Conservation (phyloP, 1,140 invertebrate species). For the Riptortus pedestris region DNA sequence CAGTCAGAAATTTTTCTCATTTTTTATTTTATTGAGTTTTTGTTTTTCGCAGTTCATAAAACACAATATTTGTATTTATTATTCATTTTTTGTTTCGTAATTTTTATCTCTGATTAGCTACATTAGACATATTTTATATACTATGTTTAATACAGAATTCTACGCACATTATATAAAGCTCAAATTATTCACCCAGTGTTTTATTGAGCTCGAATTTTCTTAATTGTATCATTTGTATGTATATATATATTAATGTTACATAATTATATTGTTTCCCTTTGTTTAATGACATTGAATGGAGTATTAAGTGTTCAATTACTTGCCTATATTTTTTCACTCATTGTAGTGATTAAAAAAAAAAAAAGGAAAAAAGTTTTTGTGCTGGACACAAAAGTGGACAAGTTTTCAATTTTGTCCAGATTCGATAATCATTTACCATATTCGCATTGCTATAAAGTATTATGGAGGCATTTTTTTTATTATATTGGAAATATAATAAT, state of each 20-base stretch:
- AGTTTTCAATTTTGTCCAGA: constrained; percentile 2
- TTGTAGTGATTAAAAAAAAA: background rate
- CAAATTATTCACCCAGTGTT: constrained; percentile 23
- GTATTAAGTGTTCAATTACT: constrained; percentile 10
- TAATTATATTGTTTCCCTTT: background rate
- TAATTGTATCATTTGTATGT: constrained; percentile 11
- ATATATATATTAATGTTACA: constrained; percentile 7
- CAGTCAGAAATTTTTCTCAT: background rate
- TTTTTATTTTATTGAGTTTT: constrained; percentile 5
- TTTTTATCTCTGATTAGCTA: no score
- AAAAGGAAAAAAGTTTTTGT: background rate
- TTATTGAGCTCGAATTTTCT: constrained; percentile 10
- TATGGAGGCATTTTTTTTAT: constrained; percentile 17
- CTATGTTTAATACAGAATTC: background rate
- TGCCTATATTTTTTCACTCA: background rate
- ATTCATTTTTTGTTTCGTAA: no score
- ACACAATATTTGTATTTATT: background rate
- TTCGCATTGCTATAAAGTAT: constrained; percentile 10
- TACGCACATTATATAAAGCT: constrained; percentile 20
- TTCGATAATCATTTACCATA: constrained; percentile 11
- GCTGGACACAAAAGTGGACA: constrained; percentile 16
- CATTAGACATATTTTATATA: no score
- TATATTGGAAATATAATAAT: constrained; percentile 15
- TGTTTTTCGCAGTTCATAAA: background rate
- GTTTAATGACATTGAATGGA: background rate